Evolutionary conservation across 2,888 invertebrate genomes (phyloP).

Genomic region (Pristionchus entomophagus): DNA sequence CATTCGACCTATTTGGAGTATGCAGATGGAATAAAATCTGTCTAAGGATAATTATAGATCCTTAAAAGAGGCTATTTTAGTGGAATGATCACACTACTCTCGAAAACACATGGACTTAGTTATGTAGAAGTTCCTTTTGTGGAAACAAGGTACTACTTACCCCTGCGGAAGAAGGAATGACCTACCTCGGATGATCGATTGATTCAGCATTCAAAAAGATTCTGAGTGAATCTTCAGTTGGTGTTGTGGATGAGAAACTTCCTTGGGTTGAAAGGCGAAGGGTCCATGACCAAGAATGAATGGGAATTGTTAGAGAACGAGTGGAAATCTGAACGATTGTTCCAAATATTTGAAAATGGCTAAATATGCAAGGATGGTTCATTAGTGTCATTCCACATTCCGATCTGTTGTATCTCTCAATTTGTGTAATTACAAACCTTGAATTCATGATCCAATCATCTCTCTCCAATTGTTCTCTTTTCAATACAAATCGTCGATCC

Average conservation of each 20-base stretch:
- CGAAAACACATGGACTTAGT: background rate
- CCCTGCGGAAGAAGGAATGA: background rate
- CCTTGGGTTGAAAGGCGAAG: slow-evolving; percentile 56
- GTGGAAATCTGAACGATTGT: slow-evolving; percentile 74
- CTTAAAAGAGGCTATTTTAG: background rate
- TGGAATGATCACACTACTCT: background rate
- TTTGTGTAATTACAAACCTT: slow-evolving; percentile 31
- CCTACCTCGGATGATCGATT: slow-evolving; percentile 67
- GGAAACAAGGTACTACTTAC: background rate
- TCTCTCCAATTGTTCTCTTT: slow-evolving; percentile 38
- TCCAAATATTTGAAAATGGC: background rate
- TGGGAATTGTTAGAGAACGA: slow-evolving; percentile 76
- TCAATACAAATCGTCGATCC: slow-evolving; percentile 76
- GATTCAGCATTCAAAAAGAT: slow-evolving; percentile 65
- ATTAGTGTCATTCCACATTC: background rate
- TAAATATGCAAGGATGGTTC: background rate
- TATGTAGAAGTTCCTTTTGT: background rate
- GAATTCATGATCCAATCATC: slow-evolving; percentile 42
- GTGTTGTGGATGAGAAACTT: background rate
- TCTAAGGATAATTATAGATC: background rate
- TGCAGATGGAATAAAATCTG: background rate
- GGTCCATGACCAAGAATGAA: slow-evolving; percentile 78
- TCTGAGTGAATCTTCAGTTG: slow-evolving; percentile 57
- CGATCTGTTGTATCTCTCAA: background rate
- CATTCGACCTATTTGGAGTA: background rate